phyloP scores from a whole-genome alignment of 2,113 vertebrate genomes.

The Ranitomeya imitator region DNA sequence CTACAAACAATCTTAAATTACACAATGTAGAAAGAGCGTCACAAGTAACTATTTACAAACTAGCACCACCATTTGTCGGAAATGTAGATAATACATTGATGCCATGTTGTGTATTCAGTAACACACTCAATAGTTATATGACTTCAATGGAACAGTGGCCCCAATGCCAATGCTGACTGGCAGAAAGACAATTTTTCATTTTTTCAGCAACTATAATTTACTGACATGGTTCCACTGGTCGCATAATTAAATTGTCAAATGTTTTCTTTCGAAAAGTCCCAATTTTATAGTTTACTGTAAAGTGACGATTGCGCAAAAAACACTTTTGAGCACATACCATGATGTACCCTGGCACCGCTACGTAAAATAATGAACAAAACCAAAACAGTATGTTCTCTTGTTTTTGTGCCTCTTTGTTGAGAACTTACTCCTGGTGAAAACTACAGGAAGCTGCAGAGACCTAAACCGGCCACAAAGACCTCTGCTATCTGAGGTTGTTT shows the following conservation, averaged over 20 bases:
- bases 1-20: not conserved
- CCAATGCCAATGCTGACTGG: not conserved
- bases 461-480: slow-evolving; percentile 41
- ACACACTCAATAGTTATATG: not conserved
- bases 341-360: slow-evolving; percentile 49
- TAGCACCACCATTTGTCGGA: too few relatives aligned
- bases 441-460: slow-evolving; percentile 36
- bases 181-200: not conserved
- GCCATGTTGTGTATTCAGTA: not conserved
- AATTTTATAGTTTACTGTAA: slow-evolving; percentile 17
- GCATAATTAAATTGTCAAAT: slow-evolving; percentile 26
- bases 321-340: slow-evolving; percentile 35
- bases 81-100: not conserved
- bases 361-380: slow-evolving; percentile 48
- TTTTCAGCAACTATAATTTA: not conserved
- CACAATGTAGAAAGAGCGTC: not conserved
- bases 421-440: slow-evolving; percentile 31
- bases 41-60: too few relatives aligned
- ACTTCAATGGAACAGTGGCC: not conserved
- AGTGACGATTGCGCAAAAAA: slow-evolving; percentile 37
- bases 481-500: slow-evolving; percentile 33
- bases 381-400: slow-evolving; percentile 50
- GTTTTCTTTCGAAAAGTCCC: slow-evolving; percentile 37
- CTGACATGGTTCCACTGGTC: not conserved
- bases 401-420: slow-evolving; percentile 45